Evolutionary conservation across 2,113 vertebrate genomes (phyloP), one percentile per base, ranked within the genome.

Genomic region (Trematomus loennbergii): DNA sequence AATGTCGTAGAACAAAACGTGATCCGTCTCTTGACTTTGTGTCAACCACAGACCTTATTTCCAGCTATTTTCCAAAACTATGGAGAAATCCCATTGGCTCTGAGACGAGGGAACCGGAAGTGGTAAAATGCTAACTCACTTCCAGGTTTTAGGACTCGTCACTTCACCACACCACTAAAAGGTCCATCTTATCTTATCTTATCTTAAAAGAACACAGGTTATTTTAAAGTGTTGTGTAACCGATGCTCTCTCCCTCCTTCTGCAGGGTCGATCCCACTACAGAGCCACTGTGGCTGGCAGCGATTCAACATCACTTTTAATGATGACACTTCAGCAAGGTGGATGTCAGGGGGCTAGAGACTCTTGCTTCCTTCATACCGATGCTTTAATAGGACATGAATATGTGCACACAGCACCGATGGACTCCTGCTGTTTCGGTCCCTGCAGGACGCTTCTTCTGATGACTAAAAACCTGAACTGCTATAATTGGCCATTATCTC

Each of bases 401-500:
- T 36, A 36, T 36, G 36, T 36, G 36, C 36, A 36, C 36, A 65
- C 63, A 18, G 63, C 43, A 29, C 60, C 1, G n/a, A 66, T 55
- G 68, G 54, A 3, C 55, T 69, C 29, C n/a, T 64, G 59, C 72
- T 46, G 60, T 36, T 8, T 1, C 16, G 29, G 68, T 86, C 80
- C 78, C 85, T 67, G 54, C 63, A 71, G 78, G 76, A 65, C 46
- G 15, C 71, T 76, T 79, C 73, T 53, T 80, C 72, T 74, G 52
- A 52, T 83, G 85, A 79, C 65, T 60, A 40, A 69, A 36, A 89
- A 92, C 81, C 79, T 83, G 68, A 17, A 84, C 85, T 76, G 76
- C 81, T 87, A 67, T 91, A 91, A 93, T 89, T 88, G 83, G 83
- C 83, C 81, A 63, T 88, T 79, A 87, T 90, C 90, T 86, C 80